These are phyloP conservation scores for Drosophila antonietae DNA, from an alignment of 2,888 invertebrate genomes.

Conservation along the genomic window DNA sequence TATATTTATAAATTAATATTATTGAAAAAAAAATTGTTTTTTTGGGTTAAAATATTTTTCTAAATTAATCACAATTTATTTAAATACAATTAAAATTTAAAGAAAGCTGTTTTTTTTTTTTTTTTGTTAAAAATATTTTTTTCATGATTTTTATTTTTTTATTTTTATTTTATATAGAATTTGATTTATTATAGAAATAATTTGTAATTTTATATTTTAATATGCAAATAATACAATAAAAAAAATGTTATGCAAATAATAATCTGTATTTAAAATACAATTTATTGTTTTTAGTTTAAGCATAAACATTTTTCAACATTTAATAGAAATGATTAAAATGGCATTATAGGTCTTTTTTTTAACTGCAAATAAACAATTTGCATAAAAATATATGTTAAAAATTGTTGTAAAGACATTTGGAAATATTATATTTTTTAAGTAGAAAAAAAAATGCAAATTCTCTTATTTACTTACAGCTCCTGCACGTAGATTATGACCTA, in stretches of 20 bases:
- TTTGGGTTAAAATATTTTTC: not conserved
- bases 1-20: no score
- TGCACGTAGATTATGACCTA: conserved; percentile 13
- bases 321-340: not conserved
- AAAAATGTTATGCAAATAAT: no score
- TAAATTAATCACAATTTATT: not conserved
- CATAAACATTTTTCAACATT: not conserved
- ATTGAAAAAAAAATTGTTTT: no score
- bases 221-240: no score
- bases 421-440: not conserved
- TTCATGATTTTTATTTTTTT: no score
- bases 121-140: no score
- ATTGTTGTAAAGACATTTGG: not conserved
- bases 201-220: no score
- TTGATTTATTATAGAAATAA: no score
- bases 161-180: no score
- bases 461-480: conserved; percentile 40
- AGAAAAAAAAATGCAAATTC: not conserved
- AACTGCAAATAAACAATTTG: not conserved
- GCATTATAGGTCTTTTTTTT: not conserved
- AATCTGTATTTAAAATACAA: no score
- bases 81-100: not conserved
- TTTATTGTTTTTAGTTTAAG: not conserved
- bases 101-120: no score
- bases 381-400: not conserved